Conservation (phyloP, 2,113 vertebrate genomes). For the Peromyscus polionotus region DNA sequence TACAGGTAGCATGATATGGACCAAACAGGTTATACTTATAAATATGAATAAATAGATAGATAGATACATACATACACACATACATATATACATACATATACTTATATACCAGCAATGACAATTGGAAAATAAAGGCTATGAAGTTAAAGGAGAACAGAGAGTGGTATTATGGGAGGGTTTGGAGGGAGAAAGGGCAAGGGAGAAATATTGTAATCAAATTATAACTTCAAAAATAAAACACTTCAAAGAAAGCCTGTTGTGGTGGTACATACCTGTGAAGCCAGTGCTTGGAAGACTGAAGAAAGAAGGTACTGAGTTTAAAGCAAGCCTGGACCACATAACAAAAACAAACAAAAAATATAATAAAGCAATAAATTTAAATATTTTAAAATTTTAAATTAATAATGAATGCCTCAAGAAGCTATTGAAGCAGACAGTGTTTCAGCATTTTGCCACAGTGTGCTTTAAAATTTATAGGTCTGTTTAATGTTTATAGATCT, state of each 20-base stretch:
- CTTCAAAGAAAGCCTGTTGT: not conserved
- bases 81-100: not conserved
- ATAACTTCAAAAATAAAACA: not conserved
- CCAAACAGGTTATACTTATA: not conserved
- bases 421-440: not conserved
- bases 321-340: not conserved
- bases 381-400: not conserved
- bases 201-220: not conserved
- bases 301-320: not conserved
- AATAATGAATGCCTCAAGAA: not conserved
- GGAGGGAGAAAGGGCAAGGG: not conserved
- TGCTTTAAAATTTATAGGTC: not conserved
- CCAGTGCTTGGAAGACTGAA: too few relatives aligned
- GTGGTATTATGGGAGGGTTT: not conserved
- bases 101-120: not conserved
- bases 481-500: not conserved
- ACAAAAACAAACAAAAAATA: not conserved
- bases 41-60: too few relatives aligned
- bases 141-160: not conserved
- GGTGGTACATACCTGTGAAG: not conserved
- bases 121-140: not conserved
- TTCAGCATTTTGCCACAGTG: too few relatives aligned
- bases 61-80: too few relatives aligned
- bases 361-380: not conserved
- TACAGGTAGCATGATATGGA: not conserved